Base-by-base conservation (phyloP, 1,140 invertebrate species). In the Drosophila pseudoobscura region DNA sequence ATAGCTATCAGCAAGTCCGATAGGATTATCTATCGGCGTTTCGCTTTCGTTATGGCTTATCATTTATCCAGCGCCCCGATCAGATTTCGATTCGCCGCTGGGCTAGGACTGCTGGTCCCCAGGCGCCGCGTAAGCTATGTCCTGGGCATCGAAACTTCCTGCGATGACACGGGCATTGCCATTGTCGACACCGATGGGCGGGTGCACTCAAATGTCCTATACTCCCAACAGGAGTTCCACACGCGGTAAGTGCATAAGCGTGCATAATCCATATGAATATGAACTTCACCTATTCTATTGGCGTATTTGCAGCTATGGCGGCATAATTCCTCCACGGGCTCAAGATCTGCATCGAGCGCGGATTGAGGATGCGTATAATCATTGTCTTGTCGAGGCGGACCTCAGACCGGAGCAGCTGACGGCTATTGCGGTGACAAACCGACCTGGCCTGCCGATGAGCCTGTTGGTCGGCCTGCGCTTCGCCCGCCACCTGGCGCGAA, bases 91-190 rank as follows among this genome's bases (percentile, higher is more conserved):
- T 8, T 29, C 9, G 31, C 39, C 17, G 20, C 22, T 39, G 22
- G 2, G n/a, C 2, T 15, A n/a, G 47, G 29, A 29, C 20, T 58
- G 31, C 49, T 49, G 1, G 31, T 39, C 41, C 35, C n/a, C 9
- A 15, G 17, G n/a, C 75, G 82, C 6, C 15, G 52, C 17, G 15
- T 83, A 7, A 82, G 75, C 56, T 82, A 88, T 70, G 78, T 91
- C 8, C 50, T 99, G 65, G 98, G 98, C 7, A 99, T 99, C 75
- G 98, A 99, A 94, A 98, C 97, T n/a, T 99, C 98, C 76, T 99
- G 98, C 92, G 98, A 99, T 93, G 98, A 99, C 91, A 99, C 98
- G 3, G 98, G 97, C 52, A 96, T 96, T 83, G 98, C 97, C 49
- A 94, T 99, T 79, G 95, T 99, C 2, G 80, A 90, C 55, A 62